A percentile compares a stretch with the other conserved stretches of the same genome.
phyloP scores from a whole-genome alignment of 2,888 invertebrate genomes.

The Leistus spinibarbis region DNA sequence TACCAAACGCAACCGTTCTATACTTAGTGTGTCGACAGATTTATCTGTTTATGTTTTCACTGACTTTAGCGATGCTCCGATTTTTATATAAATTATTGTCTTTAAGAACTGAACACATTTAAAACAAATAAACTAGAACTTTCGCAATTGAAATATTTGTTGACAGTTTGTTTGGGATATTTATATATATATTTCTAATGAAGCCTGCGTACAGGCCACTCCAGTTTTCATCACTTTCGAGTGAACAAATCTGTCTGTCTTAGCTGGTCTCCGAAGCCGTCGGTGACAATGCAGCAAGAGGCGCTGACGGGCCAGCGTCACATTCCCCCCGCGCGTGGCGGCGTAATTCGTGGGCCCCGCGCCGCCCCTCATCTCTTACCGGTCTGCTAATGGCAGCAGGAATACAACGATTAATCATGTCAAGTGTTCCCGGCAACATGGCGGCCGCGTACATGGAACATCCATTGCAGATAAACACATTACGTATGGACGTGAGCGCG shows the following conservation, averaged over 20 bases:
- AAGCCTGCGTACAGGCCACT: no score
- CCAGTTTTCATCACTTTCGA: no score
- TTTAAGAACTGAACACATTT: background rate
- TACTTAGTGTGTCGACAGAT: background rate
- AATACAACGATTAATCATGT: constrained; percentile 59
- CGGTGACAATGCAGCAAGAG: background rate
- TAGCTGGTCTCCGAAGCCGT: background rate
- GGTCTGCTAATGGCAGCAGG: constrained; percentile 58
- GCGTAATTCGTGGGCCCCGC: background rate
- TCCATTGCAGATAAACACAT: constrained; percentile 59
- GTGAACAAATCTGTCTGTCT: no score
- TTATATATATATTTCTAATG: no score
- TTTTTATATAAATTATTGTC: background rate
- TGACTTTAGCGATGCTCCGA: background rate
- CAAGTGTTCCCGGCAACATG: constrained; percentile 58
- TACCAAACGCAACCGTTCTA: background rate
- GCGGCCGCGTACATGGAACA: constrained; percentile 57
- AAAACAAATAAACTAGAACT: no score
- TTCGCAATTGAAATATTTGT: no score
- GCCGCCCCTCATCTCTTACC: background rate
- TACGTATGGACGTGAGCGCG: constrained; percentile 55
- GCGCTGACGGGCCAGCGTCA: constrained; percentile 3
- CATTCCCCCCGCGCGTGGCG: background rate
- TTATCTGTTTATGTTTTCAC: background rate
- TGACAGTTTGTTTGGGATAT: no score